Conservation (phyloP, 2,797 vertebrate species). For the Danio kyathit region DNA sequence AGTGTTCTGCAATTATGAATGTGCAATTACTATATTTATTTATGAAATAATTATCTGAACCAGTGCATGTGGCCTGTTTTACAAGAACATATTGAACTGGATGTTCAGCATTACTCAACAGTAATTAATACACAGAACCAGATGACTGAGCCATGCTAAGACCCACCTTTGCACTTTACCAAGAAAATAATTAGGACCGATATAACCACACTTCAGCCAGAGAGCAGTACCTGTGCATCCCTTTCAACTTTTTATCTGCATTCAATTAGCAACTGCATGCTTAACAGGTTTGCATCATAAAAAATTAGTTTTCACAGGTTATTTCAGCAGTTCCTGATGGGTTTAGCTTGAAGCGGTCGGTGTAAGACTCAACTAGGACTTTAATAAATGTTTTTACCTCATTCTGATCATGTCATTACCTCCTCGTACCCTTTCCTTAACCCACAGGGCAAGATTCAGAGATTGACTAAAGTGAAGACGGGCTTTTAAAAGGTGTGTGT, state of each 20-base stretch:
- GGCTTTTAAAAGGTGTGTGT: not conserved
- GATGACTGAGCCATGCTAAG: not conserved
- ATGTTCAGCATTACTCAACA: not conserved
- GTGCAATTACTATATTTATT: not conserved
- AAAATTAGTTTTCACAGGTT: conserved; percentile 1
- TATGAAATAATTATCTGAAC: not conserved
- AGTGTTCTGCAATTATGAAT: not conserved
- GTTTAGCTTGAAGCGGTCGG: not conserved
- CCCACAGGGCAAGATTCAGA: not conserved
- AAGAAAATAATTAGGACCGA: not conserved
- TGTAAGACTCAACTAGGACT: conserved; percentile 8
- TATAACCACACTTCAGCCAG: not conserved
- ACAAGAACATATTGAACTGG: not conserved
- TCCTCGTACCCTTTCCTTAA: not conserved
- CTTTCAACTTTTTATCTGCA: not conserved
- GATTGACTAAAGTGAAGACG: not conserved
- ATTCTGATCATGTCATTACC: conserved; percentile 27
- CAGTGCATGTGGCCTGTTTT: not conserved
- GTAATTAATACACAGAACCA: not conserved
- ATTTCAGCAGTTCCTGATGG: not conserved
- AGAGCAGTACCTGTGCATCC: not conserved
- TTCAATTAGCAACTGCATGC: conserved; percentile 4
- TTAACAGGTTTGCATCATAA: not conserved
- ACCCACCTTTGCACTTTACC: not conserved
- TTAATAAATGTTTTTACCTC: conserved; percentile 39